Conservation (phyloP, 1,140 invertebrate genomes). For the Ceratosolen solmsi region DNA sequence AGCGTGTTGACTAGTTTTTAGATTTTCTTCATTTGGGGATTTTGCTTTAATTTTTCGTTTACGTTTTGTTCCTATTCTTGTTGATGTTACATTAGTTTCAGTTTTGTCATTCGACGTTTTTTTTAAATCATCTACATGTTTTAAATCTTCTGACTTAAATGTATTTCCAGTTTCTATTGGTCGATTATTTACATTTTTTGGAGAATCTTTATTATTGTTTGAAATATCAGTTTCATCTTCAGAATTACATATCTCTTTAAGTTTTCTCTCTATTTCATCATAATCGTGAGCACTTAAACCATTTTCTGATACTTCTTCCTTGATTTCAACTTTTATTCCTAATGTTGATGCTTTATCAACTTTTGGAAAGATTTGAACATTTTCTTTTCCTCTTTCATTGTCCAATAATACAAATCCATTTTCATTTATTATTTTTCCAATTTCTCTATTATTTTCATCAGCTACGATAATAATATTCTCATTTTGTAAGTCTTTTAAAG, state of each 20-base stretch:
- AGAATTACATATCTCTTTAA: conserved; percentile 46
- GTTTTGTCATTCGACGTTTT: conserved; percentile 52
- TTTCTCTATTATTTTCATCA: conserved; percentile 54
- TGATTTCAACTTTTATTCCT: conserved; percentile 56
- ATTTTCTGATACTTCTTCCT: conserved; percentile 54
- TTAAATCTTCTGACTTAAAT: conserved; percentile 35
- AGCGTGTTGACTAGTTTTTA: conserved; percentile 31
- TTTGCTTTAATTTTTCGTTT: conserved; percentile 57
- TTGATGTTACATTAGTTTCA: conserved; percentile 48
- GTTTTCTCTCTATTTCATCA: conserved; percentile 59
- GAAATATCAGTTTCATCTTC: conserved; percentile 31
- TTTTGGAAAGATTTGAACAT: conserved; percentile 34
- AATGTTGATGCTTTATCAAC: conserved; percentile 19
- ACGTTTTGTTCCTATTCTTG: conserved; percentile 55
- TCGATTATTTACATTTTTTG: conserved; percentile 33
- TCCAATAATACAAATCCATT: conserved; percentile 53
- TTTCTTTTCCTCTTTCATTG: conserved; percentile 38
- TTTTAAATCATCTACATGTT: conserved; percentile 45
- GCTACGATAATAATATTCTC: conserved; percentile 56
- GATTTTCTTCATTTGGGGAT: conserved; percentile 36
- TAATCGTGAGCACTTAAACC: conserved; percentile 54
- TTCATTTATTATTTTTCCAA: conserved; percentile 55
- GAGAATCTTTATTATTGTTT: conserved; percentile 50
- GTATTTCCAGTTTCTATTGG: conserved; percentile 36
- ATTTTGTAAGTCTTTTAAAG: conserved; percentile 45